Percentiles rank a stretch among this genome's conserved stretches.
Conservation (phyloP, 2,113 vertebrate genomes). For the Enhydra lutris region DNA sequence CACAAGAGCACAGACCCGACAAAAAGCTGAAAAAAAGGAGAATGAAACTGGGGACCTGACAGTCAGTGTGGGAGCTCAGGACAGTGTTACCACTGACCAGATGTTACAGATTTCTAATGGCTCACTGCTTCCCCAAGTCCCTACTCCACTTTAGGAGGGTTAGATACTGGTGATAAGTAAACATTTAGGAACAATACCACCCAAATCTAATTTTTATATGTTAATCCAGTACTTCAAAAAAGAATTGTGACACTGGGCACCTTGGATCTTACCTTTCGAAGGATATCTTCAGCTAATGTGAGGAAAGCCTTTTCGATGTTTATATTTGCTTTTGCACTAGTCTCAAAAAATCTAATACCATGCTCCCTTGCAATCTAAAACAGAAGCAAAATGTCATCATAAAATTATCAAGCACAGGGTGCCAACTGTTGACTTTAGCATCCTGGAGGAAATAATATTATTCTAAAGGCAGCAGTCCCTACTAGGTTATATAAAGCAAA, state of each 20-base stretch:
- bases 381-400: constrained; percentile 23
- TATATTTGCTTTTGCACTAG: constrained; percentile 99
- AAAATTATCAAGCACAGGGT: background rate
- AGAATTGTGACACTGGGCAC: background rate
- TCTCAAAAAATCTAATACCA: constrained; percentile 99
- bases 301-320: constrained; percentile 99
- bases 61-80: background rate
- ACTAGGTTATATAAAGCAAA: background rate
- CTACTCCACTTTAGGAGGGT: background rate
- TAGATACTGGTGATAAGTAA: background rate
- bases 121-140: background rate
- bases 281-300: constrained; percentile 99
- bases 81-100: background rate
- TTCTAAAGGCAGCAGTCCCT: background rate
- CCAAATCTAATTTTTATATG: background rate
- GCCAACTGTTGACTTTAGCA: background rate
- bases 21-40: background rate
- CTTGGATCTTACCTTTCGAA: constrained; percentile 92
- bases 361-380: constrained; percentile 96
- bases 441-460: background rate
- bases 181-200: background rate
- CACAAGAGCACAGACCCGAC: background rate
- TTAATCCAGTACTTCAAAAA: background rate
- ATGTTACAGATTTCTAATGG: background rate
- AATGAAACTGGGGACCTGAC: background rate